Evolutionary conservation across 2,113 vertebrate genomes (phyloP).

Genomic region (Sapajus apella): DNA sequence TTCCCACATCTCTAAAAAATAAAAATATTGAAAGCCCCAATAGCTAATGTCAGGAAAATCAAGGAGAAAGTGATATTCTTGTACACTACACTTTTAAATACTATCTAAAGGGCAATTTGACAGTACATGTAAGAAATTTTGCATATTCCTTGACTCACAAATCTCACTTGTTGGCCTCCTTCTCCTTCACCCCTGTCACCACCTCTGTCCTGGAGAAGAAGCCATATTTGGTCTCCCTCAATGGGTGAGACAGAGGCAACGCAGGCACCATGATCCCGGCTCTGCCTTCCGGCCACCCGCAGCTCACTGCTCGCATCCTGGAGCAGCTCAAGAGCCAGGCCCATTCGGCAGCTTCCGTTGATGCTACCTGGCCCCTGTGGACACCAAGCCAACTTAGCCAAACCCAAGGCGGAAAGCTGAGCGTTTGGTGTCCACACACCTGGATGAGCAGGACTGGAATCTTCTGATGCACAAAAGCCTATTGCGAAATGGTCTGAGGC

Average conservation of each 20-base stretch:
- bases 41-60: neutral
- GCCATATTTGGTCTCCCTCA: neutral
- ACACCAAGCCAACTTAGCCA: conserved; percentile 96
- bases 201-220: neutral
- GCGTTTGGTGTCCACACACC: conserved; percentile 93
- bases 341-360: conserved; percentile 93
- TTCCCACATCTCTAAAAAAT: too few relatives aligned
- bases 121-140: neutral
- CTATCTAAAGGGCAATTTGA: neutral
- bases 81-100: neutral
- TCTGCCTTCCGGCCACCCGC: conserved; percentile 91
- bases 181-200: neutral
- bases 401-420: conserved; percentile 95
- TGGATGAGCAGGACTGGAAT: conserved; percentile 95
- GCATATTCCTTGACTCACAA: neutral
- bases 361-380: conserved; percentile 93
- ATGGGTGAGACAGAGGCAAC: conserved; percentile 37
- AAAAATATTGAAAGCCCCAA: neutral
- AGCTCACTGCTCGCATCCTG: conserved; percentile 91
- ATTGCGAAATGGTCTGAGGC: conserved; percentile 91
- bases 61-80: neutral
- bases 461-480: conserved; percentile 96
- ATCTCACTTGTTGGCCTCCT: neutral
- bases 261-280: conserved; percentile 73
- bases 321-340: conserved; percentile 89